Base-by-base conservation (phyloP, 2,797 vertebrate genomes). In the Apogon hyalosoma region DNA sequence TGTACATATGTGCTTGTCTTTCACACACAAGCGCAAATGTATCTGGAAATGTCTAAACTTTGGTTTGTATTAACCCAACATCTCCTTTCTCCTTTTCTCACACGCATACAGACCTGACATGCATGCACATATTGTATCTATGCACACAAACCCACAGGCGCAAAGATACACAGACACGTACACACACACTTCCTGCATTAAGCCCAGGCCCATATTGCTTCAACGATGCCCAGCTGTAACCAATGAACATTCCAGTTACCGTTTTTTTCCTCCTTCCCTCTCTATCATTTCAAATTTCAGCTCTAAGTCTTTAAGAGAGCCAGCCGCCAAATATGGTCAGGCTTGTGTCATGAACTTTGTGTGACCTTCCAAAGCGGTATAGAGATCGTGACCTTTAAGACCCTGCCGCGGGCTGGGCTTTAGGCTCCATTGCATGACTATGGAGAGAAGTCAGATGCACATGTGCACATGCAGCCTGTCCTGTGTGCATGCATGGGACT, bases 211-310 rank as follows among this genome's bases (percentile, higher is more conserved):
- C 70, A 84, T 90, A 85, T 92, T 91, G 88, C 82, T 65, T 77
- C 90, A 75, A 86, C 60, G 63, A 83, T 80, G 83, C 87, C 91
- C 94, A 93, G 92, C 94, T 95, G 93, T 76, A 94, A 88, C 93
- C 87, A 86, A 94, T 91, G 87, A 94, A 92, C 69, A 80, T 90
- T 93, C 90, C 93, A 88, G 78, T 82, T 88, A 21, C 52, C 75
- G 69, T 70, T 75, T 77, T 77, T 68, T 57, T 48, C 39, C 70
- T 85, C 72, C 55, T 75, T 91, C 72, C 50, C 68, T 90, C 93
- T 92, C 75, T 83, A 91, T 87, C 92, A 92, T 92, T 93, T 90
- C 87, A 82, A 74, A 91, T 91, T 92, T 93, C 78, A 82, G 74
- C 88, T 81, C 67, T 79, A 83, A 90, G 93, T 91, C 92, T 91